A percentile compares a stretch with the other conserved stretches of the same genome.
Conservation (phyloP, 1,140 invertebrate species). For the Apocrypta bakeri region DNA sequence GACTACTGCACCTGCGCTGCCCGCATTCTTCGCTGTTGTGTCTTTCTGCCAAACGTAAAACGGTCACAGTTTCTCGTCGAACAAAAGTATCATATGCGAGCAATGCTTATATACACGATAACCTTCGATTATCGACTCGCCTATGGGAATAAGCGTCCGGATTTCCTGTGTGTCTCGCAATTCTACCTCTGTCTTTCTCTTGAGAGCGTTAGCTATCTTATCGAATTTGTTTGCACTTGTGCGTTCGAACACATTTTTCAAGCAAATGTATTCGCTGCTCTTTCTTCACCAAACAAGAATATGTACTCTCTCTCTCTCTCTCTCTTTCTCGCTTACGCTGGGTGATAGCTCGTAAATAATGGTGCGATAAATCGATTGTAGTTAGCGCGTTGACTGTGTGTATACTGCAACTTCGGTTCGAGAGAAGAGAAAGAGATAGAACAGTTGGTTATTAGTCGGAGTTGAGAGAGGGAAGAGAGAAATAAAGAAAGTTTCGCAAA, state of each 20-base stretch:
- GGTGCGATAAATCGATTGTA: conserved; percentile 12
- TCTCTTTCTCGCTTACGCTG: background rate
- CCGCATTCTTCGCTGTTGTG: background rate
- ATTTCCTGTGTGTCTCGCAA: background rate
- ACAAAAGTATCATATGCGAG: background rate
- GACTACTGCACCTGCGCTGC: conserved; percentile 11
- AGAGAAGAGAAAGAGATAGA: background rate
- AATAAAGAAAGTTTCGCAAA: conserved; percentile 26
- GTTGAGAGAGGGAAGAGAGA: background rate
- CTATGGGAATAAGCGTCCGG: background rate
- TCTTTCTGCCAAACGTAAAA: background rate
- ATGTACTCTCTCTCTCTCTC: background rate
- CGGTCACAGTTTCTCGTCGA: background rate
- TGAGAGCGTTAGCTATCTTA: background rate
- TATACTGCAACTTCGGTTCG: background rate
- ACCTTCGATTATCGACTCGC: background rate
- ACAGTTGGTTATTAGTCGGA: conserved; percentile 21
- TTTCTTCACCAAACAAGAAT: background rate
- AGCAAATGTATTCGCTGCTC: background rate
- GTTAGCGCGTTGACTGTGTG: background rate
- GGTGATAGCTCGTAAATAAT: background rate
- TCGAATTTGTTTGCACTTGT: background rate
- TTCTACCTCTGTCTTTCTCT: background rate
- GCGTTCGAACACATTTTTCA: background rate
- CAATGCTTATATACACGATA: background rate